Conservation (phyloP, 2,797 vertebrate genomes). For the Sebastes hubbsi region DNA sequence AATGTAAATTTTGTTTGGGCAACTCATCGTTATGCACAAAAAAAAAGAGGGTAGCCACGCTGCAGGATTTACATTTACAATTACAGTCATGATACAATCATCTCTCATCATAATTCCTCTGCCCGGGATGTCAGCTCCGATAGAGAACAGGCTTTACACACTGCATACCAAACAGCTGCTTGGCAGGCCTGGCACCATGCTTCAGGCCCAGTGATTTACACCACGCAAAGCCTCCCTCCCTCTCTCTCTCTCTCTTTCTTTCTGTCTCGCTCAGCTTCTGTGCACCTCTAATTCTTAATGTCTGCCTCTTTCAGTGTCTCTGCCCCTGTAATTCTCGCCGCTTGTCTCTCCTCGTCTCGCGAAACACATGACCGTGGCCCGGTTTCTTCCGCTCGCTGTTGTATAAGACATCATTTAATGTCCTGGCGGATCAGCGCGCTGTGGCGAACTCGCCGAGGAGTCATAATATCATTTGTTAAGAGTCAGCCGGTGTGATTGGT, state of each 20-base stretch:
- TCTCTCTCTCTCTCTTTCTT: not conserved
- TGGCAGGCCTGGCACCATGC: slow-evolving; percentile 56
- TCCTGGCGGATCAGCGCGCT: not conserved
- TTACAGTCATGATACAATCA: slow-evolving; percentile 81
- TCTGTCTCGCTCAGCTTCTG: slow-evolving; percentile 37
- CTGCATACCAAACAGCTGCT: slow-evolving; percentile 76
- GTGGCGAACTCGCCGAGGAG: not conserved
- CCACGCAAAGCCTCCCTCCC: slow-evolving; percentile 24
- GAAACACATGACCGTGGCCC: slow-evolving; percentile 24
- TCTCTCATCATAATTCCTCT: slow-evolving; percentile 79
- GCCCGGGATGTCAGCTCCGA: slow-evolving; percentile 68
- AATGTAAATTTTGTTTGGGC: slow-evolving; percentile 78
- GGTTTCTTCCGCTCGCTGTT: not conserved
- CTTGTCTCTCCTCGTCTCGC: slow-evolving; percentile 21
- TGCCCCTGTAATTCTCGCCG: slow-evolving; percentile 33
- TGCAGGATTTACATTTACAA: slow-evolving; percentile 79
- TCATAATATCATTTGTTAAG: slow-evolving; percentile 9
- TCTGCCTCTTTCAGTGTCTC: slow-evolving; percentile 45
- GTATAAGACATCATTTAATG: slow-evolving; percentile 26
- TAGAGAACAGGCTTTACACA: slow-evolving; percentile 56
- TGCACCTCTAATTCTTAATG: slow-evolving; percentile 56
- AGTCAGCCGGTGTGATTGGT: slow-evolving; percentile 2
- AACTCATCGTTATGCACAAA: slow-evolving; percentile 68
- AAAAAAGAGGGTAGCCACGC: slow-evolving; percentile 64
- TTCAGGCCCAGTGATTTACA: slow-evolving; percentile 67